A percentile compares a stretch with the other conserved stretches of the same genome.
Conservation (phyloP, 2,113 vertebrate genomes). For the Anser cygnoides region DNA sequence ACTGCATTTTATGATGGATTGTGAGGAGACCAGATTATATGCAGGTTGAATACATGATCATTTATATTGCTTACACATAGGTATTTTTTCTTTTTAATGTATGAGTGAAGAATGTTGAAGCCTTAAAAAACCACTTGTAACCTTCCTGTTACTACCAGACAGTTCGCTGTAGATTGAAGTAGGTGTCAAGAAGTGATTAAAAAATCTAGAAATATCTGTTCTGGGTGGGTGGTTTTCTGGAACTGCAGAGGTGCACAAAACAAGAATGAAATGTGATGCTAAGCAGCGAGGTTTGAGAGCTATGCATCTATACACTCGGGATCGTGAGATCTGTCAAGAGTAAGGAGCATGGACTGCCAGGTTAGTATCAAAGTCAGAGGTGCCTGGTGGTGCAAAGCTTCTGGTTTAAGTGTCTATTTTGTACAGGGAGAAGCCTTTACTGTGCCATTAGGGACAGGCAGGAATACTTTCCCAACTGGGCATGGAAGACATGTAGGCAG, state of each 20-base stretch:
- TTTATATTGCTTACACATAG: not conserved
- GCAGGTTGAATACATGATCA: not conserved
- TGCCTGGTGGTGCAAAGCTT: not conserved
- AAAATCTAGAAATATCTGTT: not conserved
- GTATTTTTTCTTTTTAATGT: not conserved
- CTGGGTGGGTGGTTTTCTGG: not conserved
- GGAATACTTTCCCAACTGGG: not conserved
- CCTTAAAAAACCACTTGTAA: not conserved
- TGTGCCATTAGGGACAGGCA: not conserved
- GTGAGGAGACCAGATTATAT: not conserved
- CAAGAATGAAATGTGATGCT: not conserved
- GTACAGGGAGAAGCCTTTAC: not conserved
- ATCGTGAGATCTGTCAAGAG: accelerated
- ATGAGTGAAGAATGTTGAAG: not conserved
- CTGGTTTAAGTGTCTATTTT: not conserved
- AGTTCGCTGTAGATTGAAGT: not conserved
- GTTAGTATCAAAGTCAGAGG: not conserved
- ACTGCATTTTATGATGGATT: not conserved
- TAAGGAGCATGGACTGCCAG: not conserved
- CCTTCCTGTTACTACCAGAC: not conserved
- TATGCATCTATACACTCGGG: accelerated
- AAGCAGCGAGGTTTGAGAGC: not conserved
- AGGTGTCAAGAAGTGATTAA: not conserved
- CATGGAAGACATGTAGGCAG: not conserved
- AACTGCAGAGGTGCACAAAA: not conserved